phyloP scores from a whole-genome alignment of 1,140 invertebrate genomes.

The Neodiprion fabricii region DNA sequence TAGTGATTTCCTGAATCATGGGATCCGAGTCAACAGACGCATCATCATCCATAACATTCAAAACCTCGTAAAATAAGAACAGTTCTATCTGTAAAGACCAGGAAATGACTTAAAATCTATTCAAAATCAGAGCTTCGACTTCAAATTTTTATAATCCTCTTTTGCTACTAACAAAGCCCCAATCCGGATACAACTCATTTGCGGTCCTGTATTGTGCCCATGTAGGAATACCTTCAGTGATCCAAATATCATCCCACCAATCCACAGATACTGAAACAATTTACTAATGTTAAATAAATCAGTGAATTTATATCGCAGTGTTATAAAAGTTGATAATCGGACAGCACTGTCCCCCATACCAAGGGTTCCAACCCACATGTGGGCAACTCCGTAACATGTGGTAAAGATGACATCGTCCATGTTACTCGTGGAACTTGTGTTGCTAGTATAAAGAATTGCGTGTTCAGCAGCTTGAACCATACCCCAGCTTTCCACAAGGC shows the following conservation, averaged over 20 bases:
- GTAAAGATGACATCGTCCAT: conserved; percentile 81
- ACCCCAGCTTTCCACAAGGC: conserved; percentile 96
- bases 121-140: too few species aligned
- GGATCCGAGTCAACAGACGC: conserved; percentile 85
- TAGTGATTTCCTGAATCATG: conserved; percentile 81
- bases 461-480: conserved; percentile 85
- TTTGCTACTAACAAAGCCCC: conserved; percentile 76
- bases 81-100: conserved; percentile 64
- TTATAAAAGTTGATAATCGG: not conserved
- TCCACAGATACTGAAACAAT: conserved; percentile 78
- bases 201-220: conserved; percentile 86
- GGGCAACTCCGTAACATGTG: conserved; percentile 90
- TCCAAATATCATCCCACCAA: conserved; percentile 94
- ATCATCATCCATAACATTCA: conserved; percentile 79
- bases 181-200: conserved; percentile 75
- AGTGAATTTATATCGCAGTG: conserved; percentile 12
- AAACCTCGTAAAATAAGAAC: conserved; percentile 76
- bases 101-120: conserved; percentile 1
- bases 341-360: conserved; percentile 57
- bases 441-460: conserved; percentile 76
- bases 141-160: conserved; percentile 11
- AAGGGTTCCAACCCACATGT: conserved; percentile 92
- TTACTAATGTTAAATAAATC: conserved; percentile 21
- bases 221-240: conserved; percentile 91
- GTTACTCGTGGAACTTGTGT: conserved; percentile 73